Base-by-base conservation (phyloP, 2,797 vertebrate species). In the Phrynocephalus forsythii region DNA sequence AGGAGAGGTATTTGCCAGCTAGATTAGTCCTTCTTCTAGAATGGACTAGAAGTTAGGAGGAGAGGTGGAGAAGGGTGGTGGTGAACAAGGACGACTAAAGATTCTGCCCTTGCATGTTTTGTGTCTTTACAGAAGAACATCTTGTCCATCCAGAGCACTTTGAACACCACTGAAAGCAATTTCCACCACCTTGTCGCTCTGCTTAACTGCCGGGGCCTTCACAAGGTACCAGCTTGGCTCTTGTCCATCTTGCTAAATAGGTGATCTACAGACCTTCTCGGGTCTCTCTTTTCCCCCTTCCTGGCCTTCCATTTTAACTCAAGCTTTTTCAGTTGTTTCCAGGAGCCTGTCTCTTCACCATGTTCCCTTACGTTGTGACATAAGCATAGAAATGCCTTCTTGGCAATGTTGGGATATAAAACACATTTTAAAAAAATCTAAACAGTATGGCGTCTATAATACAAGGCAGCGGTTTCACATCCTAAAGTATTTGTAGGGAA, bases 151-250 rank as follows among this genome's bases (percentile, higher is more conserved):
- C 98, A 98, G 93, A 97, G 98, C 96, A 98, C 97, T 38, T 96
- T 99, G 86, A 99, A 98, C 86, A 95, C 95, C 90, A 99, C 98
- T 0, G 98, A 99, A 94, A 97, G 98, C 33, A 98, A 98, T 95
- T 98, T 98, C 90, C 98, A 99, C 93, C 98, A 99, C 94, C 88
- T 99, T 90, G 98, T 98, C 92, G 98, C 98, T 0, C 96, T 98
- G 10, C 96, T 99, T 56, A 98, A 98, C 95, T 99, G 98, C 88
- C 94, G 98, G 80, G 96, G 98, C 86, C 97, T 99, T 91, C 98
- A 98, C 94, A 99, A 99, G 98, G 98, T 98, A 88, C 22, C 4
- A 5, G 0, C 1, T 0, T 5, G 2, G 6, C 1, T 44, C 69
- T 69, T 86, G 24, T 38, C 30, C 63, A 2, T 28, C 20, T 7